Percentiles rank a stretch among this genome's conserved stretches.
These are phyloP conservation scores for Tiphia femorata DNA, from an alignment of 2,888 invertebrate species.

Conservation along the genomic window DNA sequence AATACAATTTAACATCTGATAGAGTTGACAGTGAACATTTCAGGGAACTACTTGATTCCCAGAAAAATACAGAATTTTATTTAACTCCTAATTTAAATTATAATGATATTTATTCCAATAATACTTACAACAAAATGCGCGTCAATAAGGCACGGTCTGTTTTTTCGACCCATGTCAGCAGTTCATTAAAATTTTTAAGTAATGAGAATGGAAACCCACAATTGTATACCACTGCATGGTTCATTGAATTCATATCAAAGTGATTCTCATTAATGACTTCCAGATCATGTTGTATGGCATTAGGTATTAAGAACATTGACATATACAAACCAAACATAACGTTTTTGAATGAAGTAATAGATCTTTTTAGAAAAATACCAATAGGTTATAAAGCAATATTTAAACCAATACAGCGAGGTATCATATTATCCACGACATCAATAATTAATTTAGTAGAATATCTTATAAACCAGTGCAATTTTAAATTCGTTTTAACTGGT, in stretches of 20 bases:
- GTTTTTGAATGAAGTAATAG: not conserved
- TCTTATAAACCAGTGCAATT: too few relatives aligned
- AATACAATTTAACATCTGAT: not conserved
- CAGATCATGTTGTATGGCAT: not conserved
- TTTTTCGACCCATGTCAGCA: not conserved
- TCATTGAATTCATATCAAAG: not conserved
- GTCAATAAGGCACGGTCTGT: not conserved
- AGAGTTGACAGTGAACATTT: not conserved
- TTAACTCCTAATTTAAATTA: not conserved
- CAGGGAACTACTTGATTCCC: too few relatives aligned
- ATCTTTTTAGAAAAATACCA: not conserved
- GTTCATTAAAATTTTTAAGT: not conserved
- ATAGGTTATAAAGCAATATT: not conserved
- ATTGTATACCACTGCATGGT: not conserved
- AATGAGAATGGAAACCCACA: not conserved
- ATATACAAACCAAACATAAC: not conserved
- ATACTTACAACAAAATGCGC: not conserved
- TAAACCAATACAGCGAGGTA: not conserved
- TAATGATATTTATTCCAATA: not conserved
- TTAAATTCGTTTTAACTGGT: too few relatives aligned
- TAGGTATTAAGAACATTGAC: not conserved
- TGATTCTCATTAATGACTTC: slow-evolving; percentile 3
- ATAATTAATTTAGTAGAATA: not conserved
- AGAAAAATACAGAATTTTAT: not conserved
- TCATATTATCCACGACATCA: not conserved